Base-by-base conservation (phyloP, 2,888 invertebrate genomes). In the Ctenicera cuprea region DNA sequence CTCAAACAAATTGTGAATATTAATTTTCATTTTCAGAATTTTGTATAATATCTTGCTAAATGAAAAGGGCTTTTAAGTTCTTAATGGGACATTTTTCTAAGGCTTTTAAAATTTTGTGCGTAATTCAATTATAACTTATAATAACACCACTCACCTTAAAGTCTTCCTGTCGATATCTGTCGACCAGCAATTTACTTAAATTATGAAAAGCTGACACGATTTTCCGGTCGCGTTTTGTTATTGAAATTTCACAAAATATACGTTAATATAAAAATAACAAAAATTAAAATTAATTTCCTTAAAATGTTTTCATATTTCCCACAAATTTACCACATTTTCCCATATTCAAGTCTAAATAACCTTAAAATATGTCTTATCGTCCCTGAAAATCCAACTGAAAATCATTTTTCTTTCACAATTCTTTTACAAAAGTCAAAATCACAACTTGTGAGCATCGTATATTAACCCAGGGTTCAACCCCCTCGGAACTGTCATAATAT, bases 401-500 rank as follows among this genome's bases (percentile, higher is more conserved):
- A 18, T 5, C 37, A 12, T 37, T 38, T 33, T 37, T 3, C n/a
- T 14, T 38, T 16, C 48, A 48, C 16, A 3, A 11, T 18, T 9
- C 41, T 16, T 20, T 66, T 48, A 57, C 20, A 54, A 54, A 52
- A 70, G 45, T 62, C 41, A 45, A 63, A 70, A 74, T 64, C 54
- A 57, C 73, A 70, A 65, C 64, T 59, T 65, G 30, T 22, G 57
- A 66, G 33, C 70, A 74, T 66, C 70, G 74, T 71, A 74, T 69
- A 70, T 74, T 71, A 71, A 74, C 66, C 74, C 67, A 70, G 66
- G 72, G 77, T 75, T 77, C 75, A 76, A 76, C 76, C 75, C 78
- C 78, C 76, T 75, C 59, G 69, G 38, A 72, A 77, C 75, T 77
- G 73, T 75, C 77, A 78, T 75, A 77, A 78, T 77, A 70, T 74